phyloP scores from a whole-genome alignment of 2,797 vertebrate genomes.

The Semotilus atromaculatus region DNA sequence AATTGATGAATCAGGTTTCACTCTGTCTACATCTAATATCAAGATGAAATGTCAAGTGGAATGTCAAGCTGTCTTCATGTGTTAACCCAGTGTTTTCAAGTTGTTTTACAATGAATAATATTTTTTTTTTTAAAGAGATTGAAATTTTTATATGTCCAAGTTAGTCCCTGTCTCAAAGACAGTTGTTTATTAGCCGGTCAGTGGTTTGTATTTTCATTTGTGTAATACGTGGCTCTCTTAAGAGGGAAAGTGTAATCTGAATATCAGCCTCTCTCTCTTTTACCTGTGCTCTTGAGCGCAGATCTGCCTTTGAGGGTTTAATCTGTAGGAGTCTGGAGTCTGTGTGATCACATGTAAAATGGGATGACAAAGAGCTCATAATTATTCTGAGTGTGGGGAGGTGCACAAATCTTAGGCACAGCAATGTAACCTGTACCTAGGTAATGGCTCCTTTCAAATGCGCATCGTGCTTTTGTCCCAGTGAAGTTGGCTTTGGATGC shows the following conservation, averaged over 20 bases:
- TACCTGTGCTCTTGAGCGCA: conserved; percentile 31
- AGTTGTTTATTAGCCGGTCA: background rate
- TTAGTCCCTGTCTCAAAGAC: background rate
- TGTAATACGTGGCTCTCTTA: background rate
- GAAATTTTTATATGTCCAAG: no score
- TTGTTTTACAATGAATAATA: background rate
- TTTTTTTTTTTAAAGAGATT: no score
- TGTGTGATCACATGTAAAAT: conserved; percentile 41
- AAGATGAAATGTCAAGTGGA: background rate
- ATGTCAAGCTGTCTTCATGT: background rate
- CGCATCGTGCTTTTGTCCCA: conserved; percentile 26
- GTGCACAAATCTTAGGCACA: conserved; percentile 20
- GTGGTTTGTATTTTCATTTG: background rate
- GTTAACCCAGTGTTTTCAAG: background rate
- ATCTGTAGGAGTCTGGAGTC: conserved; percentile 35
- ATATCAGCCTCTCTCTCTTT: conserved; percentile 5
- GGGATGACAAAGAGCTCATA: conserved; percentile 16
- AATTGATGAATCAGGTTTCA: background rate
- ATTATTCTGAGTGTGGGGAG: conserved; percentile 45
- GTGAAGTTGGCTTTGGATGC: conserved; percentile 2
- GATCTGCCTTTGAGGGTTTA: conserved; percentile 43
- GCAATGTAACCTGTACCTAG: conserved; percentile 24
- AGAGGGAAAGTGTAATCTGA: conserved; percentile 28
- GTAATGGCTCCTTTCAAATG: conserved; percentile 45
- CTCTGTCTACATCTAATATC: background rate